These are phyloP conservation scores for Xenopus petersii DNA, from an alignment of 2,797 vertebrate species.

Conservation along the genomic window DNA sequence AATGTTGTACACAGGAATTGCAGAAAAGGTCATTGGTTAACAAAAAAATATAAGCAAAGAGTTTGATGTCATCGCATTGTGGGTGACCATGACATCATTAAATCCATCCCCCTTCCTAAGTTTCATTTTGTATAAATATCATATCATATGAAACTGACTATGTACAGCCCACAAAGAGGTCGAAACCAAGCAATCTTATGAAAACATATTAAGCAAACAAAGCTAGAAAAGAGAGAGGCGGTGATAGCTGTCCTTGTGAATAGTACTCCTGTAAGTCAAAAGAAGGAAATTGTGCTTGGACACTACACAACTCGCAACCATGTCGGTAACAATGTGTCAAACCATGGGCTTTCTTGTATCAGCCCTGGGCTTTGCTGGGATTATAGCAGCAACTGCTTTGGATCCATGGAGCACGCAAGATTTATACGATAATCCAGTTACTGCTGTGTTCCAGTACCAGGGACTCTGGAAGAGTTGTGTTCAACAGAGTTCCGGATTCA, in stretches of 20 bases:
- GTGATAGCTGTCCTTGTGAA: constrained; percentile 57
- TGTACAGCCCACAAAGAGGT: constrained; percentile 56
- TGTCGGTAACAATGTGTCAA: constrained; percentile 77
- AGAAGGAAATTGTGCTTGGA: constrained; percentile 14
- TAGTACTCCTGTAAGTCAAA: constrained; percentile 42
- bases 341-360: constrained; percentile 75
- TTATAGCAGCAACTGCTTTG: constrained; percentile 72
- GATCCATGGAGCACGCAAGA: constrained; percentile 83
- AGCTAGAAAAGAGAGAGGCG: constrained; percentile 52
- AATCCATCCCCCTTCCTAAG: not conserved
- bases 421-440: constrained; percentile 72
- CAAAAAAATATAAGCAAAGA: too few relatives aligned
- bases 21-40: too few relatives aligned
- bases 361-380: constrained; percentile 68
- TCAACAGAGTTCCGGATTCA: constrained; percentile 72
- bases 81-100: constrained; percentile 5
- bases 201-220: constrained; percentile 75
- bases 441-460: constrained; percentile 74
- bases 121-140: constrained; percentile 10
- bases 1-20: too few relatives aligned
- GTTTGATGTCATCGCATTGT: not conserved
- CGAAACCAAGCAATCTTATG: constrained; percentile 76
- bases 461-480: constrained; percentile 82
- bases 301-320: constrained; percentile 49
- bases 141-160: constrained; percentile 47